phyloP scores from a whole-genome alignment of 2,113 vertebrate genomes.

The Condylura cristata region DNA sequence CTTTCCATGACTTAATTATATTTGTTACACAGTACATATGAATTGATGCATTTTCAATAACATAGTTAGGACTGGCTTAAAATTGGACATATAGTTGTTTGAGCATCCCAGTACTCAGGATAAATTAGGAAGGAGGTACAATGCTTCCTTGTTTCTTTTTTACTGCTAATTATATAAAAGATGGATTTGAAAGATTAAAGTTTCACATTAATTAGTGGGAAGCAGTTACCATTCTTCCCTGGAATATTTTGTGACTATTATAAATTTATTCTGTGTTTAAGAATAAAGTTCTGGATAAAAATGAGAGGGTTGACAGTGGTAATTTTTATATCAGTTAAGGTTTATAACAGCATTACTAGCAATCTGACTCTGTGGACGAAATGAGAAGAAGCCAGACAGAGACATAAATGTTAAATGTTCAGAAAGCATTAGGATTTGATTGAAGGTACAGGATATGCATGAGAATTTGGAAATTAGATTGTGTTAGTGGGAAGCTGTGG shows the following conservation, averaged over 20 bases:
- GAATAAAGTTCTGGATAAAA: background rate
- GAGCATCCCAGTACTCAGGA: background rate
- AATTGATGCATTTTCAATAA: background rate
- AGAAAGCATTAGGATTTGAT: background rate
- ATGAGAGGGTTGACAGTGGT: background rate
- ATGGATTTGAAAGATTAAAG: background rate
- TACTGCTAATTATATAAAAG: background rate
- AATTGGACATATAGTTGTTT: background rate
- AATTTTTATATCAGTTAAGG: background rate
- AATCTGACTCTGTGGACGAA: background rate
- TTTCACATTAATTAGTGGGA: background rate
- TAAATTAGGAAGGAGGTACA: background rate
- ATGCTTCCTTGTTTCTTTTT: background rate
- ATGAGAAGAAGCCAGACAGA: background rate
- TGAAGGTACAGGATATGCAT: background rate
- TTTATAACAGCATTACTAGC: background rate
- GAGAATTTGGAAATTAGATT: background rate
- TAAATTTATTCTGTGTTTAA: background rate
- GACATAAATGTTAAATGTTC: background rate
- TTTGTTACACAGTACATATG: background rate
- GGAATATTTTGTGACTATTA: background rate
- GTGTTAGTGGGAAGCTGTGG: background rate
- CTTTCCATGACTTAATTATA: background rate
- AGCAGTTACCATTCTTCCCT: background rate
- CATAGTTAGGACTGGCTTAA: background rate